Evolutionary conservation across 2,888 invertebrate species (phyloP), one percentile per base, ranked within the genome.

Genomic region (Eupithecia dodoneata): DNA sequence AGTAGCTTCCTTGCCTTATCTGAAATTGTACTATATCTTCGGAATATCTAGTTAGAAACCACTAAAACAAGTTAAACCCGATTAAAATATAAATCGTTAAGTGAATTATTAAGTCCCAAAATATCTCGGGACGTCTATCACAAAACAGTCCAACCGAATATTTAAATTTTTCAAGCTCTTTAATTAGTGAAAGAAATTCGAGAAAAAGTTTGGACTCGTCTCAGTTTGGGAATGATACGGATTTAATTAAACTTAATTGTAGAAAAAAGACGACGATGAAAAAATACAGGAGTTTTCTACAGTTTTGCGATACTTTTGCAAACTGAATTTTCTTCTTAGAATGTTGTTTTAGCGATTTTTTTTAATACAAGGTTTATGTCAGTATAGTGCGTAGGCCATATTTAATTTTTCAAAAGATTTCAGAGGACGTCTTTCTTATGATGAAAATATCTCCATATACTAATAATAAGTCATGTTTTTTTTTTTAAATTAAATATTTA

Each of bases 201-300:
- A 81, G 79, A 81, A 83, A 85, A 85, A 86, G 83, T 84, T 82
- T 72, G 80, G 85, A 83, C 82, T 85, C 83, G 81, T 74, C 82
- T 79, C 80, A 75, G 80, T 80, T 81, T 76, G 76, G 81, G 84
- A 87, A 85, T 86, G 88, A 88, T 88, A 86, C 84, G 85, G 86
- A 85, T 90, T 91, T 90, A 90, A 91, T 91, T 89, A 88, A 91
- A 83, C 77, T 81, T 80, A 81, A 79, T 82, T 84, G 84, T 82
- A 80, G 83, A 85, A 85, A 86, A 87, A 87, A 49, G 87, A 85
- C 85, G 83, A 81, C 78, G 79, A 79, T 83, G 83, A 85, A 76
- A 86, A 85, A 82, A 81, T 80, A 75, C 76, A 77, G 63, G 76
- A 76, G 78, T 77, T 79, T 76, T 77, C 67, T 47, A 77, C 76